Base-by-base conservation (phyloP, 2,113 vertebrate genomes). In the Naja naja region DNA sequence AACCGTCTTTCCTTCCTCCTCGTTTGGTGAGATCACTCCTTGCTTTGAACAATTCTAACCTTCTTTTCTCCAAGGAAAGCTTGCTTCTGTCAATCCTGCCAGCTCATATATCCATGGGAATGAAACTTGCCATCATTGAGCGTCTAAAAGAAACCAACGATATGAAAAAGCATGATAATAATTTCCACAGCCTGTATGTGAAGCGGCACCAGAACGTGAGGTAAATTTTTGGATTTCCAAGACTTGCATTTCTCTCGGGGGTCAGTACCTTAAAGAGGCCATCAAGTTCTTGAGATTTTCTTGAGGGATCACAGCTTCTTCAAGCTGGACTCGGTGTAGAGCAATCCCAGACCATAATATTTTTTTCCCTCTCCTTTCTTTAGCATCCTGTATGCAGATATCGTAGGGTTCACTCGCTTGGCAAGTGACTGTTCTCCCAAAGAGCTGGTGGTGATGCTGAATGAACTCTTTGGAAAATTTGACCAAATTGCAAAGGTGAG, bases 401-500 rank as follows among this genome's bases (percentile, higher is more conserved):
- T 99, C 0, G 99, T 99, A 88, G 99, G 99, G 93, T 99, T 99
- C 96, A 99, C 99, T 1, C 98, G 96, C 47, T 97, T 99, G 96
- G 99, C 99, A 96, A 99, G 99, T 16, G 99, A 99, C 96, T 99
- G 99, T 96, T 99, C 99, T 90, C 99, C 99, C 30, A 99, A 99
- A 94, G 99, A 99, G 90, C 96, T 99, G 11, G 99, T 99, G 56
- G 98, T 99, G 92, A 99, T 99, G 98, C 97, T 99, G 93, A 99
- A 99, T 11, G 99, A 99, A 58, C 97, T 99, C 88, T 99, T 99
- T 88, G 99, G 99, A 7, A 99, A 99, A 95, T 99, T 99, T 94
- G 99, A 99, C 97, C 99, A 99, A 97, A 99, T 99, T 86, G 99
- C 99, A 91, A 99, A 99, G 98, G 99, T 99, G 95, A 52, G 55